Conservation (phyloP, 2,888 invertebrate genomes). For the Galerucella nymphaeae region DNA sequence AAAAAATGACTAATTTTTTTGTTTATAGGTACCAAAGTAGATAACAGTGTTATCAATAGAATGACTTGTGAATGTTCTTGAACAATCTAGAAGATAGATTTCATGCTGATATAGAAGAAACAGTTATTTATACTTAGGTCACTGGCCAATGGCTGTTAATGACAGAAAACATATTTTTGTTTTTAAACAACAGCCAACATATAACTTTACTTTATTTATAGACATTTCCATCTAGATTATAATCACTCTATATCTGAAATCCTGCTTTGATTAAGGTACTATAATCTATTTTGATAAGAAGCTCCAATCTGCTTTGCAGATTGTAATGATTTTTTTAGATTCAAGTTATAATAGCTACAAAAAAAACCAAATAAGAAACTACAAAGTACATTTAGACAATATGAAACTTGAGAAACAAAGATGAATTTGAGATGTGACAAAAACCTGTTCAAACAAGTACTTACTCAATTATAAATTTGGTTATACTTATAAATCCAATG, state of each 20-base stretch:
- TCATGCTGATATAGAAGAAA: neutral
- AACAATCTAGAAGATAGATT: neutral
- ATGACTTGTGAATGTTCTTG: neutral
- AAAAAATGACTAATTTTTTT: neutral
- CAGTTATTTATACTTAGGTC: slow-evolving; percentile 4
- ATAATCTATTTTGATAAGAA: neutral
- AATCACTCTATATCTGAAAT: neutral
- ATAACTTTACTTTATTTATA: neutral
- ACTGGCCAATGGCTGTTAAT: slow-evolving; percentile 3
- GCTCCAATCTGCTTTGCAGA: neutral
- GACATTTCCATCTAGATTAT: neutral
- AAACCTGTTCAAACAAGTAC: neutral
- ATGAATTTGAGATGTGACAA: neutral
- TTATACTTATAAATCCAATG: neutral
- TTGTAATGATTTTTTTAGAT: neutral
- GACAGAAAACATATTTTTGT: slow-evolving; percentile 1
- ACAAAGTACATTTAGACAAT: neutral
- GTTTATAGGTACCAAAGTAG: neutral
- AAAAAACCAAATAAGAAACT: neutral
- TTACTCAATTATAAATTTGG: slow-evolving; percentile 1
- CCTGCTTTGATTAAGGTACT: neutral
- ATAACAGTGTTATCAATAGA: neutral
- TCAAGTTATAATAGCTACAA: neutral
- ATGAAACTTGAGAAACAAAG: neutral
- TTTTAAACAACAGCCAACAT: neutral